Evolutionary conservation across 2,113 vertebrate genomes (phyloP), one percentile per base, ranked within the genome.

Genomic region (Jacana jacana): DNA sequence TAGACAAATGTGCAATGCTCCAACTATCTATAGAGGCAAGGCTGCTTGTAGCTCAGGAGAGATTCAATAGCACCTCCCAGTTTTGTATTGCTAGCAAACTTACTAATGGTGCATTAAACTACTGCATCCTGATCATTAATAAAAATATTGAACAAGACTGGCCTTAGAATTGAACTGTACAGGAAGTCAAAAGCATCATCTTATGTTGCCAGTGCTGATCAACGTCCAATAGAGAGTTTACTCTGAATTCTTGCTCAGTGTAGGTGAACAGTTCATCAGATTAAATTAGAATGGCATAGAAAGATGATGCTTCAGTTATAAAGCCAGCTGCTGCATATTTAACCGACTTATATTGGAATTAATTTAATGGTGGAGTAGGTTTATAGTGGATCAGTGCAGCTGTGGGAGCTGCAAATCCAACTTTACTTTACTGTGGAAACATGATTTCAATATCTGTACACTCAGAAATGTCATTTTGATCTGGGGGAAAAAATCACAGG

Each of bases 371-470:
- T 57, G 7, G 17, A 46, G 4, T 46, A 42, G 24, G 9, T 64
- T 66, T 73, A 28, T 12, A 33, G 25, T 27, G 19, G 16, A 51
- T 57, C 28, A 31, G 7, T 28, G 8, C 4, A n/a, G n/a, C n/a
- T n/a, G n/a, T 27, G 86, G 15, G 4, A 44, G 5, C 20, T 70
- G 35, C 35, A 82, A 86, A 82, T 12, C 7, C 16, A 17, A 30
- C 37, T 66, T 25, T 86, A 14, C 2, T 37, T 1, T 75, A 2
- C 30, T 2, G 1, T 1, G 4, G 33, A 55, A 84, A 25, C 1
- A 35, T 17, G 8, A 1, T 71, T 76, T 80, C 46, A 83, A 9
- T 7, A 71, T 52, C 12, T 3, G 1, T 13, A 5, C 17, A 11
- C 24, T 65, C 10, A 55, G n/a, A 91, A 81, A 70, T 27, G 13